Base-by-base conservation (phyloP, 2,888 invertebrate species). In the Phyllotreta cruciferae region DNA sequence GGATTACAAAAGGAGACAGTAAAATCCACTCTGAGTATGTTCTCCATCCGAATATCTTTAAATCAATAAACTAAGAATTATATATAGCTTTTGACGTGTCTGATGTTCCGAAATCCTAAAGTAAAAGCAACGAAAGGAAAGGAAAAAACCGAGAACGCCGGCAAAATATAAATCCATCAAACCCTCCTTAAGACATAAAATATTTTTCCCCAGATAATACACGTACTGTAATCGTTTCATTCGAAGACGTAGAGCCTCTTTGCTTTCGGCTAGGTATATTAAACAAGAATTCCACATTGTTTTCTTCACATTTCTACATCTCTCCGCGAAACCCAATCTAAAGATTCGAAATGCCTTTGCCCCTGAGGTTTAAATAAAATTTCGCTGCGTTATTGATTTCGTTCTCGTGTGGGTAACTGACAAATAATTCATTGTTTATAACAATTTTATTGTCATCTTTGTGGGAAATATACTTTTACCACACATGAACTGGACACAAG, bases 281-380 rank as follows among this genome's bases (percentile, higher is more conserved):
- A 57, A 57, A 57, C 57, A 57, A 50, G 50, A 49, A 57, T 39
- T 57, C 56, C 57, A 57, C 57, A 57, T 57, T 57, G 57, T 57
- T 57, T 57, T 57, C 41, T 41, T 35, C 57, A 57, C 57, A 57
- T 57, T 56, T 56, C 56, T 56, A 49, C 56, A 49, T 56, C 47
- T 56, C 56, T 45, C 47, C 38, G 6, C 13, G 42, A 57, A 57
- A 57, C 57, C 50, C 50, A 57, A 57, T 57, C 57, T 57, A 50
- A 50, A n/a, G 56, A 57, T 38, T 50, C 41, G 57, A 57, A 57
- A 57, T 57, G 50, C 41, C 50, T 57, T 57, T 57, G 57, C 49
- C 57, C 57, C 57, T 57, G 50, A 57, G 57, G 49, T 57, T 57
- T 57, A 50, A 57, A 57, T 50, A 50, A 57, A 57, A 57, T 50